Base-by-base conservation (phyloP, 1,140 invertebrate species). In the Babylonia areolata region DNA sequence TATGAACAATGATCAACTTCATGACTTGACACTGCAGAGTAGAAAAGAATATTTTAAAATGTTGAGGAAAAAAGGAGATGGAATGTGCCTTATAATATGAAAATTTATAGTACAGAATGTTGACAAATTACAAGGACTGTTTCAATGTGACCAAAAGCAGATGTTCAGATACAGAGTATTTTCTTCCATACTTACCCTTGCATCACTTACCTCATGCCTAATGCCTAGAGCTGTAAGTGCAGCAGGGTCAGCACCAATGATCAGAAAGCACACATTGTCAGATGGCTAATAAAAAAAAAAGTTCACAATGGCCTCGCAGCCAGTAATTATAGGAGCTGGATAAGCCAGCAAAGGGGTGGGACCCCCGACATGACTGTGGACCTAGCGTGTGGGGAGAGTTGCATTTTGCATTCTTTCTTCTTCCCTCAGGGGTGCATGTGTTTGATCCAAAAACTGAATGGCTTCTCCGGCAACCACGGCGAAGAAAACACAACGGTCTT, bases 321-420 rank as follows among this genome's bases (percentile, higher is more conserved):
- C 64, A 69, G 31, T 73, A 33, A 35, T 15, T 6, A 35, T 0
- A 11, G 31, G 3, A 28, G 35, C 75, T 77, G 33, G 23, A 28
- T 40, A 77, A 33, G 3, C 37, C 20, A 77, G 75, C 75, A 28
- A 37, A 35, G 6, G 58, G 58, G 58, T 23, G 58, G 58, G 58
- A 64, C 58, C 75, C n/a, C 37, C 35, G 75, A 77, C 75, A 77
- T 77, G 75, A 77, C 75, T 77, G 58, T 40, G 23, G 75, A 77
- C 75, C 75, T 77, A 77, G 75, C 75, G 17, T 77, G 75, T 77
- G 40, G 75, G 75, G 75, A 77, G 75, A 77, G 75, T 40, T 23
- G 2, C 58, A 64, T 64, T 28, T 64, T 23, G 58, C 58, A 28
- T 64, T 64, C 58, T 64, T 64, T 64, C 58, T 64, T 64, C 58